Conservation (phyloP, 2,113 vertebrate species). For the Brachionichthys hirsutus region DNA sequence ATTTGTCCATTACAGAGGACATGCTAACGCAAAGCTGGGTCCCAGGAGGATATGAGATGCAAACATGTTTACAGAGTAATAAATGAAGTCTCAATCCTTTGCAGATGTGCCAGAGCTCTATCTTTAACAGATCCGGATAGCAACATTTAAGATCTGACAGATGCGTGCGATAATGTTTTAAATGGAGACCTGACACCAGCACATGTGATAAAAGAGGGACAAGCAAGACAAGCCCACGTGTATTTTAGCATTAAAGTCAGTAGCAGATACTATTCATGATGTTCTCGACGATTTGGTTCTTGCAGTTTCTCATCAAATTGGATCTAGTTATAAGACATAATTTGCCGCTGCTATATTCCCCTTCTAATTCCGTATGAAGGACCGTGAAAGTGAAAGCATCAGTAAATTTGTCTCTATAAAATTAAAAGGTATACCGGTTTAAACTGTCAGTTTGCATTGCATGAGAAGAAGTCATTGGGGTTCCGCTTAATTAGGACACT, state of each 20-base stretch:
- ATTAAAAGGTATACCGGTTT: slow-evolving; percentile 29
- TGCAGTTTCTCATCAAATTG: not conserved
- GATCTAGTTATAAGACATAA: not conserved
- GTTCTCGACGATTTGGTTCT: not conserved
- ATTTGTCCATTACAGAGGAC: too few relatives aligned
- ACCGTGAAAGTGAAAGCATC: not conserved
- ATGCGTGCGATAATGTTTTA: slow-evolving; percentile 42
- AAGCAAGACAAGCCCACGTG: slow-evolving; percentile 7
- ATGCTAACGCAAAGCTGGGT: too few relatives aligned
- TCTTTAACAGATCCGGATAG: slow-evolving; percentile 12
- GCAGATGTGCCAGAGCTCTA: not conserved
- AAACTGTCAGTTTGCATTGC: slow-evolving; percentile 59
- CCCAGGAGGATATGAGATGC: not conserved
- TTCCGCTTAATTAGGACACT: slow-evolving; percentile 42
- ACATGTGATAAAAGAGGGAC: slow-evolving; percentile 30
- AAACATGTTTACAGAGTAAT: not conserved
- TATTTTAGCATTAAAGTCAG: slow-evolving; percentile 4
- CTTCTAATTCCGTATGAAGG: not conserved
- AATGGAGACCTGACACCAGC: slow-evolving; percentile 60
- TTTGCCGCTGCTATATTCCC: not conserved
- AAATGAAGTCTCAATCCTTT: slow-evolving; percentile 11
- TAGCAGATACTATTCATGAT: not conserved
- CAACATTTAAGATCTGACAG: slow-evolving; percentile 59
- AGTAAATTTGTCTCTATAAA: slow-evolving; percentile 8
- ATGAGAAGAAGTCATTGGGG: slow-evolving; percentile 44